phyloP scores from a whole-genome alignment of 2,888 invertebrate species.

The Flabesymbios commensalis region DNA sequence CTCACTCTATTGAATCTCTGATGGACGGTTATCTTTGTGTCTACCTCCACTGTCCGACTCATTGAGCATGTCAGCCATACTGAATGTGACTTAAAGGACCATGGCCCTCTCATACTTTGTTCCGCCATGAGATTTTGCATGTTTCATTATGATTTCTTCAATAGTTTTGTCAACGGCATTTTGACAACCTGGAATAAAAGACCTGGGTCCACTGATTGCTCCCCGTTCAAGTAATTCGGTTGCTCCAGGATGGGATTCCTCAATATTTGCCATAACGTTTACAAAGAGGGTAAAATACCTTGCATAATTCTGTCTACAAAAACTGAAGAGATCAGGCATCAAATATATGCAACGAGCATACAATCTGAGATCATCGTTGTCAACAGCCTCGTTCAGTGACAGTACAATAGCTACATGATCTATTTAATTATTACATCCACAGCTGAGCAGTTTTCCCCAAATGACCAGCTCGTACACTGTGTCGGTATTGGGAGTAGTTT shows the following conservation, averaged over 20 bases:
- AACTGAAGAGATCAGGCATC: slow-evolving; percentile 33
- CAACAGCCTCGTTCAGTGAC: slow-evolving; percentile 26
- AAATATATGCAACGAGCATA: slow-evolving; percentile 15
- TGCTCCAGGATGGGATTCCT: slow-evolving; percentile 29
- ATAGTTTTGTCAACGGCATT: slow-evolving; percentile 30
- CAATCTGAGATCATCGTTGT: slow-evolving; percentile 21
- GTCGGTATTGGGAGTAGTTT: slow-evolving; percentile 3
- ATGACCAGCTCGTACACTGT: slow-evolving; percentile 4
- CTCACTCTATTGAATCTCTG: slow-evolving; percentile 15
- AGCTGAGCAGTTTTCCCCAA: slow-evolving; percentile 24
- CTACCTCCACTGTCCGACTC: not conserved
- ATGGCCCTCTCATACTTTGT: slow-evolving; percentile 1
- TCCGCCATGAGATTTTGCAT: slow-evolving; percentile 23
- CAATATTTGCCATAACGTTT: slow-evolving; percentile 29
- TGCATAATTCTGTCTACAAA: slow-evolving; percentile 34
- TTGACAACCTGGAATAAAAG: slow-evolving; percentile 24
- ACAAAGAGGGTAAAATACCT: slow-evolving; percentile 30
- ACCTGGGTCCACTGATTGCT: slow-evolving; percentile 33
- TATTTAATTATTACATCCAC: slow-evolving; percentile 27
- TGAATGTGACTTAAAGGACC: not conserved
- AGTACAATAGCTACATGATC: slow-evolving; percentile 28
- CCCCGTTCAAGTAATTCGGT: not conserved
- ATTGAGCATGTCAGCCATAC: slow-evolving; percentile 27
- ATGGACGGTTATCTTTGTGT: slow-evolving; percentile 29
- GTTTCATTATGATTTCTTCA: slow-evolving; percentile 24